Evolutionary conservation across 1,140 invertebrate genomes (phyloP).

Genomic region (Frieseomelitta varia): DNA sequence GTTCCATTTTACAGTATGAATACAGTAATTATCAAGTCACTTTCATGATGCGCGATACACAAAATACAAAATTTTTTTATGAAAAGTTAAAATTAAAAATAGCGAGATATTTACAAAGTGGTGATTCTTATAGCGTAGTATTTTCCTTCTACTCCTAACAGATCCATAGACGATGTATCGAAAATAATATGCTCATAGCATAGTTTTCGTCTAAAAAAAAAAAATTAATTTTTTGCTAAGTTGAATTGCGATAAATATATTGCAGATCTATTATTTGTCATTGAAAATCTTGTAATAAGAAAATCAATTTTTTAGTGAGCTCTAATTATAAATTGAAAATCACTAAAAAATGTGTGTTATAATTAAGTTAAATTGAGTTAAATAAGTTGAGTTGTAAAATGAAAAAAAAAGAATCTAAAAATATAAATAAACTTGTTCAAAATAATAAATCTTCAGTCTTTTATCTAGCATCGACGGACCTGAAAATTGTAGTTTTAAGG

Average conservation of each 20-base stretch:
- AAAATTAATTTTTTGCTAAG: constrained; percentile 19
- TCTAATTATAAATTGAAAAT: constrained; percentile 31
- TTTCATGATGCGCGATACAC: constrained; percentile 59
- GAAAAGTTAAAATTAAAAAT: constrained; percentile 60
- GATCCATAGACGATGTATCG: constrained; percentile 48
- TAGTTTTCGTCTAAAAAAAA: constrained; percentile 11
- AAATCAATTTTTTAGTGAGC: constrained; percentile 18
- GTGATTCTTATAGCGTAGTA: constrained; percentile 42
- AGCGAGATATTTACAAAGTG: constrained; percentile 61
- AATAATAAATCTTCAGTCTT: constrained; percentile 70
- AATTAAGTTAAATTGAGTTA: constrained; percentile 33
- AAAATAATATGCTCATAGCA: constrained; percentile 31
- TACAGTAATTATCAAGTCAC: constrained; percentile 49
- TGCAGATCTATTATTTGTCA: constrained; percentile 21
- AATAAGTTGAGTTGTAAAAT: constrained; percentile 15
- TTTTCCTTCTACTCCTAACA: constrained; percentile 46
- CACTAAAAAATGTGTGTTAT: constrained; percentile 20
- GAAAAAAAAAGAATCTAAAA: constrained; percentile 54
- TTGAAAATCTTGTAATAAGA: not conserved
- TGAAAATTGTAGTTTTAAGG: constrained; percentile 63
- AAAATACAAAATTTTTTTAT: constrained; percentile 64
- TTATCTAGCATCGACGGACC: constrained; percentile 62
- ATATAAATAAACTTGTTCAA: constrained; percentile 62
- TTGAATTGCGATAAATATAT: constrained; percentile 5
- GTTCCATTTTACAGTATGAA: constrained; percentile 48